Conservation (phyloP, 2,888 invertebrate species). For the Exephanes ischioxanthus region DNA sequence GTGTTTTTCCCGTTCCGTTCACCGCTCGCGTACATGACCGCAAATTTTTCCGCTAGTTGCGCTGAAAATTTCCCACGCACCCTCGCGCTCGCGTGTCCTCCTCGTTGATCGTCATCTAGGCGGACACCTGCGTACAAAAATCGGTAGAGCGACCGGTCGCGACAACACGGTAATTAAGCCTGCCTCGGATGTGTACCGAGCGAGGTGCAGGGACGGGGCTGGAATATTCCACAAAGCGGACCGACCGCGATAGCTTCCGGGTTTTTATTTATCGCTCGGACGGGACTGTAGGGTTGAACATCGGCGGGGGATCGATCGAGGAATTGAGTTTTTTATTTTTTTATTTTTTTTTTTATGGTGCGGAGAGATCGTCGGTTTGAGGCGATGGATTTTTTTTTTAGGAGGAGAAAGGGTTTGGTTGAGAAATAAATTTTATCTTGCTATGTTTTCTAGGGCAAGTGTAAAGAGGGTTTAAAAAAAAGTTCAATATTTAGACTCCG, state of each 20-base stretch:
- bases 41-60: constrained; percentile 32
- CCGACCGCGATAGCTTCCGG: background rate
- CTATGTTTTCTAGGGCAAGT: no score
- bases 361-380: no score
- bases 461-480: no score
- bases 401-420: no score
- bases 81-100: background rate
- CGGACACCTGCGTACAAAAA: constrained; percentile 21
- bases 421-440: no score
- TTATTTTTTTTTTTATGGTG: no score
- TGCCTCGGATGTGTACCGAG: background rate
- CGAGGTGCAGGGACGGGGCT: background rate
- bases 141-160: background rate
- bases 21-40: constrained; percentile 4
- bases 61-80: constrained; percentile 15
- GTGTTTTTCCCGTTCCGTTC: constrained; percentile 27
- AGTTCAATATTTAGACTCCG: no score
- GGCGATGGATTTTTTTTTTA: no score
- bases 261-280: background rate
- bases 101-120: constrained; percentile 22
- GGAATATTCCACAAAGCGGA: background rate
- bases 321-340: no score
- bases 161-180: background rate
- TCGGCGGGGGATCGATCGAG: no score
- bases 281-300: background rate